Percentiles rank a stretch among this genome's conserved stretches.
Evolutionary conservation across 2,113 vertebrate species (phyloP).

Genomic region (Nannospalax galili): DNA sequence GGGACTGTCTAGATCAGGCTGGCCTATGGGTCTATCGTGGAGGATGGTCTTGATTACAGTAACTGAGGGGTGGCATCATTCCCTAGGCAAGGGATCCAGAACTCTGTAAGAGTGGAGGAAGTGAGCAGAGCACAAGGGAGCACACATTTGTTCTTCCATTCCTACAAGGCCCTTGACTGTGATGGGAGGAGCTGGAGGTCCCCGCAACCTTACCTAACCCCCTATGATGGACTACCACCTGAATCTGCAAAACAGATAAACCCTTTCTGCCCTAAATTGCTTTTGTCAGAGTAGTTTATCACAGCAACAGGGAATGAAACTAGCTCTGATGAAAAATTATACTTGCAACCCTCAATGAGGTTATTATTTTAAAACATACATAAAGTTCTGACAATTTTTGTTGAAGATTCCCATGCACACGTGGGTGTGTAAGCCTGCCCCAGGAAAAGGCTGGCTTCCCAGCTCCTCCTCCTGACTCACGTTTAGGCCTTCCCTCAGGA

Average conservation of each 20-base stretch:
- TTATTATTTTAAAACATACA: slow-evolving; percentile 15
- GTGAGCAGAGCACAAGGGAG: not conserved
- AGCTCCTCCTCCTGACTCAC: slow-evolving; percentile 84
- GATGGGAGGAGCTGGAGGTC: not conserved
- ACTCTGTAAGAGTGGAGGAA: not conserved
- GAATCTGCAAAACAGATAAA: not conserved
- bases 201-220: not conserved
- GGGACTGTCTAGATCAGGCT: too few species aligned
- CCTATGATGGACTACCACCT: not conserved
- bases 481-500: slow-evolving; percentile 93
- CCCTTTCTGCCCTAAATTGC: not conserved
- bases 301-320: not conserved
- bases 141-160: not conserved
- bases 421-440: not conserved
- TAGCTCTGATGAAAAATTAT: not conserved
- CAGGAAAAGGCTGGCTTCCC: not conserved
- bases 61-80: not conserved
- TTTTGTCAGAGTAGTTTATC: not conserved
- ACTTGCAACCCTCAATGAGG: slow-evolving; percentile 4
- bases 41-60: too few species aligned
- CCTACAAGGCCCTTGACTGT: not conserved
- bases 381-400: not conserved
- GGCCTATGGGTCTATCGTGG: too few species aligned
- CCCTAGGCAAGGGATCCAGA: not conserved
- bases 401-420: not conserved